Evolutionary conservation across 2,888 invertebrate species (phyloP).

Genomic region (Eupithecia dodoneata): DNA sequence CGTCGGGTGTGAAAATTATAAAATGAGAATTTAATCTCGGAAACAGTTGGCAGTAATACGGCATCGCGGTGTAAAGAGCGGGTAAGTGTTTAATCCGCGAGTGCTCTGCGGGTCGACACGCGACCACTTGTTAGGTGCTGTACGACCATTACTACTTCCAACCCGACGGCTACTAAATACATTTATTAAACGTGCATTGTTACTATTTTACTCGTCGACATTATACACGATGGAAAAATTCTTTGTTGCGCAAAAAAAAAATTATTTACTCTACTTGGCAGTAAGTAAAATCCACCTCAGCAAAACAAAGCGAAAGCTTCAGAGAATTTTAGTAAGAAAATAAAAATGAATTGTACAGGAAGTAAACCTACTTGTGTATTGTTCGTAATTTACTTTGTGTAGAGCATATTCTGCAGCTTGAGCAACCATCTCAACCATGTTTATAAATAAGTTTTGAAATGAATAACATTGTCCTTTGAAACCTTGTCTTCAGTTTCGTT

Average conservation of each 20-base stretch:
- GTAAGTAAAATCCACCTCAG: conserved; percentile 5
- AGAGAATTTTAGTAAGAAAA: conserved; percentile 1
- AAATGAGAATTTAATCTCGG: conserved; percentile 31
- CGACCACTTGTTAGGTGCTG: conserved; percentile 66
- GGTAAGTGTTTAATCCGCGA: conserved; percentile 47
- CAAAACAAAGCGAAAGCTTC: conserved; percentile 3
- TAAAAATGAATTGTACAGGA: neutral
- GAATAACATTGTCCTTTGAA: neutral
- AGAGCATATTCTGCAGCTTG: neutral
- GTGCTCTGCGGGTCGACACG: conserved; percentile 50
- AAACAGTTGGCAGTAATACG: conserved; percentile 39
- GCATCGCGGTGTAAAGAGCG: conserved; percentile 43
- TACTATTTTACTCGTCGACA: neutral
- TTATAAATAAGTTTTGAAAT: neutral
- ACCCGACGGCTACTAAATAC: conserved; percentile 25
- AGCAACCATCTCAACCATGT: neutral
- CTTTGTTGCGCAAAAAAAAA: neutral
- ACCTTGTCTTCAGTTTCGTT: neutral
- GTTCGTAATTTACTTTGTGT: neutral
- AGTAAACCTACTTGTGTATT: neutral
- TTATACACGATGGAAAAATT: neutral
- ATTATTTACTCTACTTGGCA: neutral
- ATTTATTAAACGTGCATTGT: conserved; percentile 27
- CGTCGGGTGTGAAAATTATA: conserved; percentile 24
- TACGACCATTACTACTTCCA: conserved; percentile 20